Evolutionary conservation across 1,140 invertebrate genomes (phyloP).

Genomic region (Arctopsyche grandis): DNA sequence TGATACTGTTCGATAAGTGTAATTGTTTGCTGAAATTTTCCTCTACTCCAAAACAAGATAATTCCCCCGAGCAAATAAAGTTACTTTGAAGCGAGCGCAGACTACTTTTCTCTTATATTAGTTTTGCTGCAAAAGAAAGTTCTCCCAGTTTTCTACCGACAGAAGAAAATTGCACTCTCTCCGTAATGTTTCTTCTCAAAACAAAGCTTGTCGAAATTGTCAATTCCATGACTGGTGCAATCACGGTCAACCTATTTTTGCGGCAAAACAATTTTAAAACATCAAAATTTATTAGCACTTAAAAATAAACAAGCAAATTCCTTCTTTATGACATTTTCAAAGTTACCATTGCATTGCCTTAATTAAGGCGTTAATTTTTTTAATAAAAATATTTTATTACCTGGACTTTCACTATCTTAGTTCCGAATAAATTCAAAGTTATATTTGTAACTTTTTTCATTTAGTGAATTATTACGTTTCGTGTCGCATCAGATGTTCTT

Average conservation of each 20-base stretch:
- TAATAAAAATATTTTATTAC: no score
- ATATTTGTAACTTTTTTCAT: conserved; percentile 42
- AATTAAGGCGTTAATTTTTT: no score
- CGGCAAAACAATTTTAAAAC: neutral
- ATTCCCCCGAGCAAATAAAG: conserved; percentile 23
- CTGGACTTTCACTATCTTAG: no score
- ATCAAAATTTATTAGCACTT: neutral
- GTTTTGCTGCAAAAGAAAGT: conserved; percentile 23
- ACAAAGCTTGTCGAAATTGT: conserved; percentile 42
- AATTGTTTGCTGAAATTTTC: conserved; percentile 27
- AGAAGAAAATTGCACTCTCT: conserved; percentile 31
- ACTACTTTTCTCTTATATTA: conserved; percentile 33
- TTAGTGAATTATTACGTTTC: conserved; percentile 36
- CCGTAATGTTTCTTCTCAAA: conserved; percentile 35
- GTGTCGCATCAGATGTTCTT: neutral
- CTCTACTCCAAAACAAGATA: conserved; percentile 26
- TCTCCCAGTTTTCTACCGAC: neutral
- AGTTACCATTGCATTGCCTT: no score
- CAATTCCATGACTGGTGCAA: conserved; percentile 34
- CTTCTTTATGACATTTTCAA: no score
- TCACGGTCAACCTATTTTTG: conserved; percentile 29
- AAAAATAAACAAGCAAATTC: neutral
- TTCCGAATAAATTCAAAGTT: neutral
- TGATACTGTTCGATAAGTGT: neutral
- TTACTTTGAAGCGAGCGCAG: conserved; percentile 21